Evolutionary conservation across 92 coral and sea anemone genomes (phyloP).

Genomic region (Parazoanthus swiftii): DNA sequence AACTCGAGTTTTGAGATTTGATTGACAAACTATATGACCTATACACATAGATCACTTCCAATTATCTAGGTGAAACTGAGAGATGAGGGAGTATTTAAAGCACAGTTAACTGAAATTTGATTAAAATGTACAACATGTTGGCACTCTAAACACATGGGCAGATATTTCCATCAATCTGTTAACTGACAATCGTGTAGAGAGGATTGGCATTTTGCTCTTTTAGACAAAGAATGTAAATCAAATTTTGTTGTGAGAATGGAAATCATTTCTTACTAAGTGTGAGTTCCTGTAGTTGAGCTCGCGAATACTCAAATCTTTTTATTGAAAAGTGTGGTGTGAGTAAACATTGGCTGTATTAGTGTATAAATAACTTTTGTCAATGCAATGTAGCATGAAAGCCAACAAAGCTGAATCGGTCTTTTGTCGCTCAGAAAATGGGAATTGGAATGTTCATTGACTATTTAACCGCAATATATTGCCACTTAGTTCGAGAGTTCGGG

Average conservation of each 20-base stretch:
- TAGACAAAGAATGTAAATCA: not conserved
- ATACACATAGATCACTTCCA: not conserved
- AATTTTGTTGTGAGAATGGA: not conserved
- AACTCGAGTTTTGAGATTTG: not conserved
- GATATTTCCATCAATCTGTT: not conserved
- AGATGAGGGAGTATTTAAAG: not conserved
- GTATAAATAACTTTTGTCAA: not conserved
- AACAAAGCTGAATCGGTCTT: no score
- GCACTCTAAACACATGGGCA: not conserved
- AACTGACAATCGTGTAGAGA: not conserved
- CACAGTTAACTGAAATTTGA: conserved; percentile 22
- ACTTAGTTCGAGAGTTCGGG: not conserved
- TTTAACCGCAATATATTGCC: no score
- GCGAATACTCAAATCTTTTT: not conserved
- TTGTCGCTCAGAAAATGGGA: no score
- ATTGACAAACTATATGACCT: not conserved
- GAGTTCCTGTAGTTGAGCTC: not conserved
- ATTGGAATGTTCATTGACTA: no score
- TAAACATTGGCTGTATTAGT: no score
- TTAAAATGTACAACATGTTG: not conserved
- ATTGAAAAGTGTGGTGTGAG: not conserved
- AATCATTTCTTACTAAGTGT: not conserved
- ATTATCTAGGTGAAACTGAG: not conserved
- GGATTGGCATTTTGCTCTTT: not conserved
- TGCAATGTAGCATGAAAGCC: not conserved